Base-by-base conservation (phyloP, 2,888 invertebrate species). In the Pediacus dermestoides region DNA sequence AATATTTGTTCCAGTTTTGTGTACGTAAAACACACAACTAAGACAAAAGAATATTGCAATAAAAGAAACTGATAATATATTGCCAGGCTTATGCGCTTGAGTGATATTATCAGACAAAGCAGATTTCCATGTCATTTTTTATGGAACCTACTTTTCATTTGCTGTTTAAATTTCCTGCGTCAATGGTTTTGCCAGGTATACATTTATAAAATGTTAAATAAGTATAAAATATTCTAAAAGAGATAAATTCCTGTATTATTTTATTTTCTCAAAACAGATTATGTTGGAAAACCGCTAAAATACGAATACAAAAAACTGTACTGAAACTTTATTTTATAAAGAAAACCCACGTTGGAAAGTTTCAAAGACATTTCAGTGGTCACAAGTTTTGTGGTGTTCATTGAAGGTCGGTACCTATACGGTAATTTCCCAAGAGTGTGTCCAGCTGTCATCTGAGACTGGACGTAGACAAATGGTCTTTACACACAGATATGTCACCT, bases 21-120 rank as follows among this genome's bases (percentile, higher is more conserved):
- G 26, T 22, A 23, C 6, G 39, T 28, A 14, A 13, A 13, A 13
- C 10, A 26, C 10, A 15, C 12, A 34, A 13, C 13, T 23, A 7
- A 28, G 18, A 32, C 22, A 15, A 34, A 25, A 30, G 39, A 16
- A 33, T 13, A 35, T 39, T 22, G 39, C 23, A 35, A 39, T 35
- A 39, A 39, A 39, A 39, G 33, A 18, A 33, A 33, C 27, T 38
- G 38, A 23, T 32, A 18, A 34, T 38, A 38, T 33, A 38, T 33
- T 22, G 23, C 14, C 30, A 11, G 11, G 26, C 16, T 12, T 27
- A 16, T 37, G 31, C 11, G 25, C 16, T 21, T 13, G 23, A 14
- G 32, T 21, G 37, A 14, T 30, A 30, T 30, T 30, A 30, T 30
- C 30, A 7, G 30, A 4, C 6, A 6, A 7, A n/a, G 30, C 30